These are phyloP conservation scores for Fopius arisanus DNA, from an alignment of 1,140 invertebrate species.

Conservation along the genomic window DNA sequence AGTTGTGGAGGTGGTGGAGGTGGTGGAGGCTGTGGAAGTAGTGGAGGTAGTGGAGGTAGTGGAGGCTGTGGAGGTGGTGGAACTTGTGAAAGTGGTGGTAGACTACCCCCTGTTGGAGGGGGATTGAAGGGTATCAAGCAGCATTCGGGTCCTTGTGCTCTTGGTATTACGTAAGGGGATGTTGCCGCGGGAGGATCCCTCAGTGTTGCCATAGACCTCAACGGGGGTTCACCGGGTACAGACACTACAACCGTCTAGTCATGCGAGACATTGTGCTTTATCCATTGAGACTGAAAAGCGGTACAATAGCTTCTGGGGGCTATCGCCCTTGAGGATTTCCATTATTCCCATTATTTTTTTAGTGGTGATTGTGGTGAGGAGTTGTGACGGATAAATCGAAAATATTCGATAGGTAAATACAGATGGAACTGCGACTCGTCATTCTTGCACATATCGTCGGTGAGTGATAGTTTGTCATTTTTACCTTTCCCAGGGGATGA, in stretches of 20 bases:
- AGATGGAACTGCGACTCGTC: conserved; percentile 57
- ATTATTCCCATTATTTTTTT: not conserved
- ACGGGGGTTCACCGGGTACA: conserved; percentile 23
- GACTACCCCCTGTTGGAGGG: too few species aligned
- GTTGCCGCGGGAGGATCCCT: conserved; percentile 35
- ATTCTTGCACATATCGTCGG: conserved; percentile 53
- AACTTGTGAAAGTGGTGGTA: too few species aligned
- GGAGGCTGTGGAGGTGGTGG: not conserved
- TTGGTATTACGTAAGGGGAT: conserved; percentile 52
- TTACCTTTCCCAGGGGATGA: too few species aligned
- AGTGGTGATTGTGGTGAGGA: conserved; percentile 2
- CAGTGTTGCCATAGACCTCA: conserved; percentile 3
- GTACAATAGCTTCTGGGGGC: not conserved
- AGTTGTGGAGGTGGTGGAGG: not conserved
- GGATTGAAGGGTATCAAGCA: not conserved
- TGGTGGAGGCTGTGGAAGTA: not conserved
- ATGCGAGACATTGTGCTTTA: conserved; percentile 32
- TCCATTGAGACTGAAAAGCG: conserved; percentile 19
- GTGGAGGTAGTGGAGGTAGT: not conserved
- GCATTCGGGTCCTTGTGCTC: conserved; percentile 34
- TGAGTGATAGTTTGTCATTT: conserved; percentile 39
- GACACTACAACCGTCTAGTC: conserved; percentile 21
- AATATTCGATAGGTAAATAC: conserved; percentile 25
- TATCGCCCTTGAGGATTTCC: conserved; percentile 20
- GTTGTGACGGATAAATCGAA: not conserved